Evolutionary conservation across 2,797 vertebrate genomes (phyloP), one percentile per base, ranked within the genome.

Genomic region (Triplophysa yarkandensis): DNA sequence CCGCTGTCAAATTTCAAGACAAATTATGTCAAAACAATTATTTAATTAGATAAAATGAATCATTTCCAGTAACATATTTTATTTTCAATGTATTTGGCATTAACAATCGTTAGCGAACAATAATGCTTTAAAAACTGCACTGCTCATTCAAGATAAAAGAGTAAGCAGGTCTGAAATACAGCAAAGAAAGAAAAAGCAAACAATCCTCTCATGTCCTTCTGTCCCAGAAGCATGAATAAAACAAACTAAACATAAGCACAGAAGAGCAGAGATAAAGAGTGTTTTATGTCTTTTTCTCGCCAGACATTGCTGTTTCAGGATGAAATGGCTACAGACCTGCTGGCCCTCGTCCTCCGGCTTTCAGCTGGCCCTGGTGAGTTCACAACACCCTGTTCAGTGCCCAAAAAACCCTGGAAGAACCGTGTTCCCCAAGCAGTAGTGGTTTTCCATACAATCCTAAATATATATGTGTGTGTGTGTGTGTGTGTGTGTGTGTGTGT

Each of bases 391-490:
- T 55, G 23, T 75, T 32, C 25, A 80, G 74, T 74, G 58, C 66
- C 77, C 74, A 21, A 76, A 67, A 77, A 67, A 76, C 82, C 77
- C 80, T 66, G 73, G 63, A 65, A 77, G 77, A 70, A 77, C 66
- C 63, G 9, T 74, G 83, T 57, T 62, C 67, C 74, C 77, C 83
- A 83, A 83, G 86, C 82, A 82, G 63, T 85, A 69, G 46, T 84
- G 74, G 69, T 71, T 86, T 80, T 80, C 67, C 58, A 80, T 64
- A 27, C 85, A 87, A 88, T 90, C 85, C 85, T 68, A 72, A 28
- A 19, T 68, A 68, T 82, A 73, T 85, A 80, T 81, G 80, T 2
- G 14, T 0, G n/a, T 83, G n/a, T n/a, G n/a, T n/a, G n/a, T n/a
- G n/a, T n/a, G n/a, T n/a, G n/a, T n/a, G n/a, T n/a, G n/a, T n/a